These are phyloP conservation scores for Pedicia rivosa DNA, from an alignment of 2,888 invertebrate genomes.

Conservation along the genomic window DNA sequence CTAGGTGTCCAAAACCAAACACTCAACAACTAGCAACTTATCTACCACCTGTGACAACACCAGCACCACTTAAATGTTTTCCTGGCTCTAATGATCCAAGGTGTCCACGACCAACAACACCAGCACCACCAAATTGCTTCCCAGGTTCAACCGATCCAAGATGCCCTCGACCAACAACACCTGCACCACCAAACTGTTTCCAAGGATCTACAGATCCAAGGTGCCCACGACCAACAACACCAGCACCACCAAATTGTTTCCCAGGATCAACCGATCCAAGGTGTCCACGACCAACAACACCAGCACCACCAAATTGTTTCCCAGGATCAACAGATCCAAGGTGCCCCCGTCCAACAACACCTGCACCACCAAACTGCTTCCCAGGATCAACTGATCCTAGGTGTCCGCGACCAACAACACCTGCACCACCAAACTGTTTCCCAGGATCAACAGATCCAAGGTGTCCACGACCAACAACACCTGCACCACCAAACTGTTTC, in stretches of 20 bases:
- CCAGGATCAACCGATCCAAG: too few relatives aligned
- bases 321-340: conserved; percentile 21
- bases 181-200: conserved; percentile 21
- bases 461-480: conserved; percentile 15
- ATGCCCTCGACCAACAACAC: conserved; percentile 13
- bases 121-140: conserved; percentile 13
- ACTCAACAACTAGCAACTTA: conserved; percentile 19
- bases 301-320: conserved; percentile 20
- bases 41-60: conserved; percentile 14
- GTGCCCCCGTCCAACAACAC: conserved; percentile 16
- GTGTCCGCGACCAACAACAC: conserved; percentile 9
- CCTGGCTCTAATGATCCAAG: conserved; percentile 12
- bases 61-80: conserved; percentile 16
- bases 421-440: conserved; percentile 15
- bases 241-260: conserved; percentile 12
- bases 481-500: too few relatives aligned
- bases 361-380: conserved; percentile 13
- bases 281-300: conserved; percentile 10
- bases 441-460: conserved; percentile 16
- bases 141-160: conserved; percentile 16
- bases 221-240: conserved; percentile 14
- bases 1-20: conserved; percentile 20
- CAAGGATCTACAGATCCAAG: conserved; percentile 29
- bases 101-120: conserved; percentile 1
- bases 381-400: conserved; percentile 16